Percentiles rank a stretch among this genome's conserved stretches.
Evolutionary conservation across 2,113 vertebrate genomes (phyloP).

Genomic region (Natator depressus): DNA sequence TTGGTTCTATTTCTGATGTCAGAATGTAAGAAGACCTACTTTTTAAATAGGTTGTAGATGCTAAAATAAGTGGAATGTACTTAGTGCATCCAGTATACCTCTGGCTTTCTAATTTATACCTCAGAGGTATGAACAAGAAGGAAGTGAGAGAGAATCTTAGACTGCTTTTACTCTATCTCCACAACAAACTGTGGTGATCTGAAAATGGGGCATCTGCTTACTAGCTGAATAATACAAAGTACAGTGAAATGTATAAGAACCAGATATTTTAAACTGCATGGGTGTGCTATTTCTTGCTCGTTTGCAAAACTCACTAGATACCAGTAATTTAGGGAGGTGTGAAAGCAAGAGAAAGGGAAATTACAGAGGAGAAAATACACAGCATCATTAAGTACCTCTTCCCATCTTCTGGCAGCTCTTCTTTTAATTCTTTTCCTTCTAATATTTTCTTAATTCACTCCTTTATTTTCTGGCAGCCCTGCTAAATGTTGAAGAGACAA

Average conservation of each 20-base stretch:
- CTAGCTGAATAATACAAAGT: not conserved
- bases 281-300: not conserved
- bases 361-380: not conserved
- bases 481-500: slow-evolving; percentile 35
- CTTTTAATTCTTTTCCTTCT: slow-evolving; percentile 17
- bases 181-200: not conserved
- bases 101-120: not conserved
- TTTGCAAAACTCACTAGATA: not conserved
- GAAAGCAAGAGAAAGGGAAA: not conserved
- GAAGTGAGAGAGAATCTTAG: not conserved
- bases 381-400: not conserved
- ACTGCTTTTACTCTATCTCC: not conserved
- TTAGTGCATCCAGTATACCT: not conserved
- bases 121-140: not conserved
- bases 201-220: rapidly evolving
- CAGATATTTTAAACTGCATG: not conserved
- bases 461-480: slow-evolving; percentile 33
- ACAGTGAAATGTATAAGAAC: not conserved
- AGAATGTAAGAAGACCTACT: rapidly evolving
- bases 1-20: not conserved
- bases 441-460: slow-evolving; percentile 47
- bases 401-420: not conserved
- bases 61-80: not conserved
- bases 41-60: not conserved
- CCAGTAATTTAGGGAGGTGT: not conserved